These are phyloP conservation scores for Rugalucina vietnamica DNA, from an alignment of 2,888 invertebrate species.

Conservation along the genomic window DNA sequence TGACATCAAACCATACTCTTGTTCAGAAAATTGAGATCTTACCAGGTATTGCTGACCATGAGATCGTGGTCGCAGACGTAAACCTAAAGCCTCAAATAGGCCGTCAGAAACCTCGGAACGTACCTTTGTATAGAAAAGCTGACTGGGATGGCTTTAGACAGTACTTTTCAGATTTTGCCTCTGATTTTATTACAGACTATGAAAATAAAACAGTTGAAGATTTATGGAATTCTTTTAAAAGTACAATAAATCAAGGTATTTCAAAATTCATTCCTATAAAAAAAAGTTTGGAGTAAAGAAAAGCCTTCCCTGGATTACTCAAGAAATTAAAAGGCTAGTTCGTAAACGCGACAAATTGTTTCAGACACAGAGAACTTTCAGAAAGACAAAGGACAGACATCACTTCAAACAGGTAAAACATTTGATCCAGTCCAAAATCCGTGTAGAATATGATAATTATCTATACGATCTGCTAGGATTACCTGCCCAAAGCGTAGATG, in stretches of 20 bases:
- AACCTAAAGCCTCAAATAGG: constrained; percentile 6
- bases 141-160: constrained; percentile 10
- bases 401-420: neutral
- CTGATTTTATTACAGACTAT: no score
- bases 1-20: constrained; percentile 22
- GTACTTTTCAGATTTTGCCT: neutral
- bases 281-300: no score
- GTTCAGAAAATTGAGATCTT: neutral
- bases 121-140: constrained; percentile 8
- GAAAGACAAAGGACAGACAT: neutral
- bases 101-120: neutral
- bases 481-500: neutral
- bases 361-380: no score
- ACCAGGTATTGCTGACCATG: constrained; percentile 31
- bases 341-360: no score
- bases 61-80: neutral
- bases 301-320: no score
- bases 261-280: no score
- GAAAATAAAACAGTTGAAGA: no score
- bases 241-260: no score
- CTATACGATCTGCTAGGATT: neutral
- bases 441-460: no score
- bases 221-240: no score
- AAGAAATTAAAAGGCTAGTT: no score
- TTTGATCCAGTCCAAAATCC: neutral